These are phyloP conservation scores for Pectinophora gossypiella DNA, from an alignment of 1,140 invertebrate genomes.

Conservation along the genomic window DNA sequence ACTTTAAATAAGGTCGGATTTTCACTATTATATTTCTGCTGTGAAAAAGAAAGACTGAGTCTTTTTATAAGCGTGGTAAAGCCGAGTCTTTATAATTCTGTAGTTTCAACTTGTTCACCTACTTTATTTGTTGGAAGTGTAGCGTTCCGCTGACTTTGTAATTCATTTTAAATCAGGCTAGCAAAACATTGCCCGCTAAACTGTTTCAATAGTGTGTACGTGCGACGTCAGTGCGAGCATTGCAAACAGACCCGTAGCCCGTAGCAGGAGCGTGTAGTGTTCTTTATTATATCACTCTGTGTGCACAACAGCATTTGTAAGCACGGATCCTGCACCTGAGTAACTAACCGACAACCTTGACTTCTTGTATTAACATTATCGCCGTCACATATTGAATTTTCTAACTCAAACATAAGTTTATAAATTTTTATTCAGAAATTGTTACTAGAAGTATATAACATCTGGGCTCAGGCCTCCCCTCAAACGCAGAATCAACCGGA, in stretches of 20 bases:
- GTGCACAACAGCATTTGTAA: no score
- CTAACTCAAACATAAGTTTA: no score
- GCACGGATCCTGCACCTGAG: no score
- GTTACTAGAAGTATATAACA: no score
- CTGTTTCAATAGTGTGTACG: constrained; percentile 2
- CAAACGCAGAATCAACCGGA: no score
- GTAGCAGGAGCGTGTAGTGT: not conserved
- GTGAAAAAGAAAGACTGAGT: not conserved
- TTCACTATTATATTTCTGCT: not conserved
- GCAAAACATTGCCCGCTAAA: not conserved
- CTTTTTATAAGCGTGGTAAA: not conserved
- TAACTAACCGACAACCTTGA: no score
- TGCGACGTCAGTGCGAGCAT: not conserved
- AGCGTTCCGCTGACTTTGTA: not conserved
- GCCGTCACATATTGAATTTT: no score
- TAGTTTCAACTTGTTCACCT: not conserved
- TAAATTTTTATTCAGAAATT: no score
- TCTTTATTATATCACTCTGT: not conserved
- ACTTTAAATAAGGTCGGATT: constrained; percentile 42
- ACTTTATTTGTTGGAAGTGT: not conserved
- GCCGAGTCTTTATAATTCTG: not conserved
- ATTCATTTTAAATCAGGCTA: constrained; percentile 7
- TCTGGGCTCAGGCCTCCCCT: no score
- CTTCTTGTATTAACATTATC: no score
- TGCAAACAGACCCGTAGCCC: not conserved